A percentile compares a stretch with the other conserved stretches of the same genome.
Evolutionary conservation across 37 sponge, comb jelly and placozoan species (phyloP).

Genomic region (Cladorhizidae sp.): DNA sequence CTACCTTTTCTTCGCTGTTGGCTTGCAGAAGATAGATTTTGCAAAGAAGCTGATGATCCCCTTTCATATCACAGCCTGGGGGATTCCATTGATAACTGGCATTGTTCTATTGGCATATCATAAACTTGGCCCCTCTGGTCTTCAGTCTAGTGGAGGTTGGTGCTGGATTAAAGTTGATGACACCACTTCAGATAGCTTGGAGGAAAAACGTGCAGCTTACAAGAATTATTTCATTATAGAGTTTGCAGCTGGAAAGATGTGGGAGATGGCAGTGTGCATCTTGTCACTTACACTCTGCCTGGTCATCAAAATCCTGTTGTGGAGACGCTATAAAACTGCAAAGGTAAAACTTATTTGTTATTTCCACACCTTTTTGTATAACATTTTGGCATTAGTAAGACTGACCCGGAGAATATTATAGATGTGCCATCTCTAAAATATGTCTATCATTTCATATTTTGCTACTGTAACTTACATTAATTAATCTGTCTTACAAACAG

Average conservation of each 20-base stretch:
- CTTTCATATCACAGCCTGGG: constrained; percentile 57
- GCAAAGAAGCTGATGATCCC: constrained; percentile 35
- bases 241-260: constrained; percentile 53
- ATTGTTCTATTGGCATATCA: neutral
- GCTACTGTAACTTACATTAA: neutral
- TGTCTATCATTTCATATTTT: too few relatives aligned
- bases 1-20: constrained; percentile 48
- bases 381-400: neutral
- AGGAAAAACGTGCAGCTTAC: neutral
- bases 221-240: constrained; percentile 15
- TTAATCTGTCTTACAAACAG: neutral
- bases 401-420: too few relatives aligned
- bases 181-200: neutral
- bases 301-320: constrained; percentile 14
- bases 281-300: constrained; percentile 23
- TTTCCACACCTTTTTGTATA: neutral
- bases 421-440: too few relatives aligned
- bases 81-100: constrained; percentile 47
- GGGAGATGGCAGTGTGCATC: constrained; percentile 58
- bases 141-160: constrained; percentile 36
- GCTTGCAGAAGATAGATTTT: constrained; percentile 1
- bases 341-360: neutral
- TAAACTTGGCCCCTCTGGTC: constrained; percentile 9
- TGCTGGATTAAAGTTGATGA: constrained; percentile 38
- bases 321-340: neutral